Conservation (phyloP, 2,797 vertebrate species). For the Sebastes oblongus region DNA sequence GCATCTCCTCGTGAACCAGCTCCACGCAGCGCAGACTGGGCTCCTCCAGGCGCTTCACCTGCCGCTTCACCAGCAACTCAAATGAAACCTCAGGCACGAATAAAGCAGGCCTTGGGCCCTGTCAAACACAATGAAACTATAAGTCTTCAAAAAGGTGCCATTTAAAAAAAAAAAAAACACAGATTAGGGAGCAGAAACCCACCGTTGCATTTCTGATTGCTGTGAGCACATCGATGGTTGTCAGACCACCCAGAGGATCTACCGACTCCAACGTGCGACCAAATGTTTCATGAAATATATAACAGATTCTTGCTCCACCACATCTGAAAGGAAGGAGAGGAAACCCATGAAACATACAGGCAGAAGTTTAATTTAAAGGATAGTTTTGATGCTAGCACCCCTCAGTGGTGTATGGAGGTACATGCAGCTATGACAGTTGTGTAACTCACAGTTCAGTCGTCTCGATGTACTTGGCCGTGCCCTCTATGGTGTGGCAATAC, state of each 20-base stretch:
- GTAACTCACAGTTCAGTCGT: slow-evolving; percentile 94
- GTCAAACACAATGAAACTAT: neutral
- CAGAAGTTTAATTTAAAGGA: neutral
- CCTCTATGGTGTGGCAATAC: slow-evolving; percentile 98
- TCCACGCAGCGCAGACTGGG: slow-evolving; percentile 97
- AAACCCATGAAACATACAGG: neutral
- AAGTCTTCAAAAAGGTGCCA: neutral
- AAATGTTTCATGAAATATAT: slow-evolving; percentile 99
- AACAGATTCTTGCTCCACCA: slow-evolving; percentile 97
- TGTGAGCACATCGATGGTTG: slow-evolving; percentile 96
- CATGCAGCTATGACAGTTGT: neutral
- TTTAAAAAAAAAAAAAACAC: neutral
- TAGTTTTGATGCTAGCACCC: slow-evolving; percentile 3
- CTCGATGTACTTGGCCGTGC: slow-evolving; percentile 98
- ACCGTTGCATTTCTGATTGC: slow-evolving; percentile 99
- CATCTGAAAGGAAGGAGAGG: slow-evolving; percentile 80
- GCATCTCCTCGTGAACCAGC: slow-evolving; percentile 98
- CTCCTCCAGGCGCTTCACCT: slow-evolving; percentile 96
- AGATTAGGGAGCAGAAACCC: slow-evolving; percentile 32
- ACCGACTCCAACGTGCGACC: slow-evolving; percentile 97
- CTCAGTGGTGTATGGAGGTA: slow-evolving; percentile 16
- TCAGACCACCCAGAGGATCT: slow-evolving; percentile 95
- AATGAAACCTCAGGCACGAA: slow-evolving; percentile 98
- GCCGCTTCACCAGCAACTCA: slow-evolving; percentile 95
- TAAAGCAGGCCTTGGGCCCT: slow-evolving; percentile 96